Evolutionary conservation across 2,888 invertebrate species (phyloP).

Genomic region (Noctua pronuba): DNA sequence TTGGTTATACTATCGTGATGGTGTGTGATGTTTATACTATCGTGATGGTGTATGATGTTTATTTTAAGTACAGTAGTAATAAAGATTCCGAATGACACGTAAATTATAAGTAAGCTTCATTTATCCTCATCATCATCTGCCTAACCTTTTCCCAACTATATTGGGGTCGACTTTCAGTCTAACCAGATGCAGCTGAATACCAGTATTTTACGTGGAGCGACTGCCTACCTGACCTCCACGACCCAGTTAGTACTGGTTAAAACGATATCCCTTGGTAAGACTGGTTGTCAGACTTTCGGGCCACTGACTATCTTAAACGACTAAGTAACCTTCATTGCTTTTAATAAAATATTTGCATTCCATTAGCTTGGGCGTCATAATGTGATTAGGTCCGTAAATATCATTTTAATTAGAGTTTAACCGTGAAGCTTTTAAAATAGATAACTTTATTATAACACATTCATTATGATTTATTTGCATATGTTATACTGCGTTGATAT

Average conservation of each 20-base stretch:
- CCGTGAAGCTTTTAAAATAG: not conserved
- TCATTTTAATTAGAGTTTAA: not conserved
- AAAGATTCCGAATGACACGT: not conserved
- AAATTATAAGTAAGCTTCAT: not conserved
- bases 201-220: no score
- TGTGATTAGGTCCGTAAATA: constrained; percentile 11
- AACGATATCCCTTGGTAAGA: not conserved
- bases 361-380: not conserved
- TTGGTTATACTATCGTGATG: not conserved
- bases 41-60: not conserved
- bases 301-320: not conserved
- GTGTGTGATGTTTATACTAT: not conserved
- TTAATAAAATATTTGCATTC: constrained; percentile 7
- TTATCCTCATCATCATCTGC: no score
- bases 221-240: not conserved
- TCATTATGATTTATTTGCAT: not conserved
- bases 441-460: not conserved
- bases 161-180: not conserved
- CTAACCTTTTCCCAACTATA: not conserved
- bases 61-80: not conserved
- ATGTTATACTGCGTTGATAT: not conserved
- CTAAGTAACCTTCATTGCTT: not conserved
- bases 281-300: not conserved
- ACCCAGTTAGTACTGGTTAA: not conserved
- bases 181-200: not conserved